Conservation (phyloP, 2,888 invertebrate species). For the Dryocosmus kuriphilus region DNA sequence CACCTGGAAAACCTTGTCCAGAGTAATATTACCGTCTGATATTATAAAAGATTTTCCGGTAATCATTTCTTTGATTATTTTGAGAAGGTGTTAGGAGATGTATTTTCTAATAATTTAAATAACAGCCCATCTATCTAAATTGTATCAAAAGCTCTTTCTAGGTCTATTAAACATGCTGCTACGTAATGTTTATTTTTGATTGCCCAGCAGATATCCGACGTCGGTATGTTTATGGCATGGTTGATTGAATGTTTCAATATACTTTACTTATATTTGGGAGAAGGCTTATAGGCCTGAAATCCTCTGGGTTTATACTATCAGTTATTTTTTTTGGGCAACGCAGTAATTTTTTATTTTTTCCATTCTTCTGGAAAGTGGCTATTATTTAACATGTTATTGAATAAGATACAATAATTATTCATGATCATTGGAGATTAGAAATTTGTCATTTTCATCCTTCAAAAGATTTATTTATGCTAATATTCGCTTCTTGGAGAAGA, state of each 20-base stretch:
- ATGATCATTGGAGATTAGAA: neutral
- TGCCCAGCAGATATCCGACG: too few relatives aligned
- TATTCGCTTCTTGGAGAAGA: neutral
- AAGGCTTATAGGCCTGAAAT: too few relatives aligned
- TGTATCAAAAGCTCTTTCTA: too few relatives aligned
- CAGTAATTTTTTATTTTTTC: neutral
- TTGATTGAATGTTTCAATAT: too few relatives aligned
- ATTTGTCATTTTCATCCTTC: neutral
- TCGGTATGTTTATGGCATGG: too few relatives aligned
- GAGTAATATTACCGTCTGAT: constrained; percentile 44
- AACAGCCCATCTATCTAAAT: too few relatives aligned
- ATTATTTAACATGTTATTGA: neutral
- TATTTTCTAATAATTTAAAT: constrained; percentile 42
- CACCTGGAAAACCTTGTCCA: constrained; percentile 39
- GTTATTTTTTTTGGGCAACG: neutral
- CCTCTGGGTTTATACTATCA: neutral
- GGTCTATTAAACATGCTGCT: constrained; percentile 47
- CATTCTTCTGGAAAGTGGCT: neutral
- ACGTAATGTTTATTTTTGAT: too few relatives aligned
- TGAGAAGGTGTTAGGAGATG: constrained; percentile 33
- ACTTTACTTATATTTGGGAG: too few relatives aligned
- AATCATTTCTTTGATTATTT: too few relatives aligned
- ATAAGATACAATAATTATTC: too few relatives aligned
- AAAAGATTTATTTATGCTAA: neutral
- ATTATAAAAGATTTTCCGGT: constrained; percentile 36